Percentiles rank a stretch among this genome's conserved stretches.
These are phyloP conservation scores for Neodontobutis hainanensis DNA, from an alignment of 2,113 vertebrate genomes.

Conservation along the genomic window DNA sequence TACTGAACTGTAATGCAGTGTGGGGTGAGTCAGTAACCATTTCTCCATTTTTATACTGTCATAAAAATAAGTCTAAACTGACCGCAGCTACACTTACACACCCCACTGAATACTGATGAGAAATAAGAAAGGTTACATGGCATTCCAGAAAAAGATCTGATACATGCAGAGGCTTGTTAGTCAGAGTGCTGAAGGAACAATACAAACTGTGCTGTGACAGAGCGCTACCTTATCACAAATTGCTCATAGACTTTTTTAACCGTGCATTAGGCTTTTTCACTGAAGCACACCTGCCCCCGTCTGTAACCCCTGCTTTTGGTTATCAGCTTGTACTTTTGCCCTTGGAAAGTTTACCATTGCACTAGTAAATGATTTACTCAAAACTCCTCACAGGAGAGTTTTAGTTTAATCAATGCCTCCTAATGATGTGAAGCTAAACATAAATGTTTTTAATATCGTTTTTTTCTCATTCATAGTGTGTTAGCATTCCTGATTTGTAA, in stretches of 20 bases:
- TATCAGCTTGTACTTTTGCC: slow-evolving; percentile 72
- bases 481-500: slow-evolving; percentile 1
- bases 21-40: slow-evolving; percentile 75
- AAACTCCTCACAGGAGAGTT: slow-evolving; percentile 2
- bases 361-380: slow-evolving; percentile 76
- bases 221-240: background rate
- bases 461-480: slow-evolving; percentile 6
- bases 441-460: background rate
- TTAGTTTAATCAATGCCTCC: slow-evolving; percentile 30
- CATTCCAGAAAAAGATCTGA: slow-evolving; percentile 28
- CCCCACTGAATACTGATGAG: slow-evolving; percentile 28
- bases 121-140: background rate
- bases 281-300: background rate
- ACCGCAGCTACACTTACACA: slow-evolving; percentile 36
- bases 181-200: background rate
- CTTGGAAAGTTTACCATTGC: slow-evolving; percentile 60
- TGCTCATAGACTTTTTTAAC: background rate
- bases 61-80: slow-evolving; percentile 31
- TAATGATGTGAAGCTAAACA: background rate
- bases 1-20: slow-evolving; percentile 57
- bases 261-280: background rate
- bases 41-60: slow-evolving; percentile 31
- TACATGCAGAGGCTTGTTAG: slow-evolving; percentile 15
- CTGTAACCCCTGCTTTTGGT: slow-evolving; percentile 23
- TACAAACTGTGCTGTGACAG: background rate